A percentile compares a stretch with the other conserved stretches of the same genome.
phyloP scores from a whole-genome alignment of 2,888 invertebrate genomes.

The Caenorhabditis sp. region DNA sequence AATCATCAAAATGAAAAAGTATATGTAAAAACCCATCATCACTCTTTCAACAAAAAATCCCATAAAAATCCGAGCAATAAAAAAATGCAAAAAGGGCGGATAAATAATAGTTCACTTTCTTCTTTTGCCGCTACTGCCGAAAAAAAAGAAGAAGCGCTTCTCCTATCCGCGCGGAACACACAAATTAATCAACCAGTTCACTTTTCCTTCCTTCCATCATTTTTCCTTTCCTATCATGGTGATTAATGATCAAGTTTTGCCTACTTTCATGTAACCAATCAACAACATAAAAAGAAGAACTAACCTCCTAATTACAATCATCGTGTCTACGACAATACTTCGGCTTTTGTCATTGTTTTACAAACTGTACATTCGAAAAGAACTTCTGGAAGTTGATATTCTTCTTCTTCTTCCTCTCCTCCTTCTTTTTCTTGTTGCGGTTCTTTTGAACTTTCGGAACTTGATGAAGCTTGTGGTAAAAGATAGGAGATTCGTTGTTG shows the following conservation, averaged over 20 bases:
- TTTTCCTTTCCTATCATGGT: neutral
- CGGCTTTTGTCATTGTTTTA: conserved; percentile 10
- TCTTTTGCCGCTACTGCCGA: neutral
- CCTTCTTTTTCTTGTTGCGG: no score
- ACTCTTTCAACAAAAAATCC: no score
- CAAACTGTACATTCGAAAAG: conserved; percentile 33
- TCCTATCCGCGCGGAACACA: neutral
- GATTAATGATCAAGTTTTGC: neutral
- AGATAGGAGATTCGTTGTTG: conserved; percentile 29
- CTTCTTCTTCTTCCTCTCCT: conserved; percentile 10
- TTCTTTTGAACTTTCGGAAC: neutral
- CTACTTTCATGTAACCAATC: neutral
- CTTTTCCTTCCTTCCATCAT: neutral
- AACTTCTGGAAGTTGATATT: conserved; percentile 15
- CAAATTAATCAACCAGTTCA: neutral
- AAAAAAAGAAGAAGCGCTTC: neutral
- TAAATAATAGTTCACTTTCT: neutral
- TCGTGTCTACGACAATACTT: conserved; percentile 1
- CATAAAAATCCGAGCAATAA: neutral
- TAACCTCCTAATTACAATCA: neutral
- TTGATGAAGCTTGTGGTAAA: neutral
- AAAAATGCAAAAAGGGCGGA: neutral
- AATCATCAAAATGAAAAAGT: no score
- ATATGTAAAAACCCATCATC: no score
- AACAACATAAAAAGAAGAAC: neutral